Conservation (phyloP, 2,888 invertebrate genomes). For the Resseliella maxima region DNA sequence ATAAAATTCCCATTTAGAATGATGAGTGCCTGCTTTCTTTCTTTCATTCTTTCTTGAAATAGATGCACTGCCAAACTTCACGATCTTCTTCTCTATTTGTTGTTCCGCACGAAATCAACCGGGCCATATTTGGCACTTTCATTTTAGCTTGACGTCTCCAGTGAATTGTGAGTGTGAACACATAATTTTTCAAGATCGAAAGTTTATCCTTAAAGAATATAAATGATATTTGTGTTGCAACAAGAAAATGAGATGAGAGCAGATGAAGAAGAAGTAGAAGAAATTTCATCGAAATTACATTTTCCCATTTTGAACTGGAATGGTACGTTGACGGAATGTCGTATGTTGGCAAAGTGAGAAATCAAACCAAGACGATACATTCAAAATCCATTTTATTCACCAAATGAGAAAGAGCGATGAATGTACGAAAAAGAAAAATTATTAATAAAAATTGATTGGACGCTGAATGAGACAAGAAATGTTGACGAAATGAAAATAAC, state of each 20-base stretch:
- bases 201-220: slow-evolving; percentile 53
- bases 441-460: slow-evolving; percentile 52
- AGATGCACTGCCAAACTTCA: background rate
- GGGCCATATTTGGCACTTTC: background rate
- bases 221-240: background rate
- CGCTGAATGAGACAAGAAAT: background rate
- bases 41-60: slow-evolving; percentile 17
- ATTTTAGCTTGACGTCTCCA: background rate
- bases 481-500: too few relatives aligned
- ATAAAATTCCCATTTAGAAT: slow-evolving; percentile 53
- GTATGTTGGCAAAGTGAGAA: background rate
- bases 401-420: background rate
- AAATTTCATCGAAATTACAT: background rate
- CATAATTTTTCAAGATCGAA: slow-evolving; percentile 45
- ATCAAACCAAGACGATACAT: background rate
- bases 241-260: background rate
- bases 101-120: slow-evolving; percentile 22
- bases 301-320: background rate
- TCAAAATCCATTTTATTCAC: background rate
- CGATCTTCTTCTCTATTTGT: background rate
- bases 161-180: slow-evolving; percentile 14
- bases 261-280: background rate
- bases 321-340: background rate
- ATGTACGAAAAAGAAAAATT: background rate
- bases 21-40: slow-evolving; percentile 26